Conservation (phyloP, 2,888 invertebrate species). For the Xestia rhomboidea region DNA sequence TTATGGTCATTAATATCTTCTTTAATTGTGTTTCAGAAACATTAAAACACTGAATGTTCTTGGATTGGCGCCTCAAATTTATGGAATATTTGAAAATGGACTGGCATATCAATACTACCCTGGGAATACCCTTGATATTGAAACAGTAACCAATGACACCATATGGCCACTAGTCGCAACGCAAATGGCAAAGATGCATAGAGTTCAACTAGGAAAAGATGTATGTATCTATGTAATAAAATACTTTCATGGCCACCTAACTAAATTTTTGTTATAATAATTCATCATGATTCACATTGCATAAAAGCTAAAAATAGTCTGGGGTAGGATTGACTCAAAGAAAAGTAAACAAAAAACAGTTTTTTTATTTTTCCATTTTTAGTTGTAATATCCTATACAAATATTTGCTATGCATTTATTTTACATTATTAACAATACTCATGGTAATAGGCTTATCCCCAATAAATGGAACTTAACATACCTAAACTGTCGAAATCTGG, state of each 20-base stretch:
- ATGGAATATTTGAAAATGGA: conserved; percentile 98
- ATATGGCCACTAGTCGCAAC: conserved; percentile 94
- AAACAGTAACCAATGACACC: conserved; percentile 91
- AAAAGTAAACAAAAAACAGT: no score
- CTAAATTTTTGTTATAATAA: background rate
- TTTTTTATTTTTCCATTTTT: no score
- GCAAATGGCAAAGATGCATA: conserved; percentile 96
- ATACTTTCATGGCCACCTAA: conserved; percentile 14
- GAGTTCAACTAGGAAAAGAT: conserved; percentile 85
- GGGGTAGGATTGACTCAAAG: background rate
- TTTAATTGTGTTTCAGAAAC: conserved; percentile 75
- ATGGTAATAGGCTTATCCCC: no score
- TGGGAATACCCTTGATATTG: conserved; percentile 94
- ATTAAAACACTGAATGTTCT: conserved; percentile 90
- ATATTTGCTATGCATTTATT: no score
- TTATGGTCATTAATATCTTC: background rate
- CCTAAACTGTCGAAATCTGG: no score
- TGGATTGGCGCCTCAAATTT: conserved; percentile 96
- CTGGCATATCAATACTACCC: conserved; percentile 96
- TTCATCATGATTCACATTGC: conserved; percentile 8
- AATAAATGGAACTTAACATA: no score
- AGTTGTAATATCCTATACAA: no score
- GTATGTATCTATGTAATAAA: conserved; percentile 72
- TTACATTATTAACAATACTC: no score
- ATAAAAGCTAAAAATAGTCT: background rate